Percentiles rank a stretch among this genome's conserved stretches.
Conservation (phyloP, 2,113 vertebrate genomes). For the Herpailurus yagouaroundi region DNA sequence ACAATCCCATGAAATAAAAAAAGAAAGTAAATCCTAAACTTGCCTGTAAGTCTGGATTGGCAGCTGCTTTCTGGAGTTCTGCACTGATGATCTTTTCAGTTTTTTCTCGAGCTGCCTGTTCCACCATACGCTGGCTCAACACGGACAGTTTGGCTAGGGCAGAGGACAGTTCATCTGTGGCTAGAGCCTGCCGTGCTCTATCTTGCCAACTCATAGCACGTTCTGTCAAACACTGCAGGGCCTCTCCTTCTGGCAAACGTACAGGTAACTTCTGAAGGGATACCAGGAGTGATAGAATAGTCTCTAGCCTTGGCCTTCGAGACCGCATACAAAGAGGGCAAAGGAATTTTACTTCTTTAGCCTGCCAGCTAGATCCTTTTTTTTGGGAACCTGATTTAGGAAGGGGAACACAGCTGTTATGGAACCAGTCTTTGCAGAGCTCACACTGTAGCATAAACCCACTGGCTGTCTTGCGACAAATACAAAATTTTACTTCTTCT, state of each 20-base stretch:
- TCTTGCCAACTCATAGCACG: constrained; percentile 99
- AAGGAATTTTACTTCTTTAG: constrained; percentile 97
- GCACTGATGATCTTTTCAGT: constrained; percentile 99
- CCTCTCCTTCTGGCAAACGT: constrained; percentile 96
- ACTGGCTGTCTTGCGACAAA: constrained; percentile 95
- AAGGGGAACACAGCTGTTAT: constrained; percentile 95
- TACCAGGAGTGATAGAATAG: constrained; percentile 96
- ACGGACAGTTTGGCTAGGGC: constrained; percentile 97
- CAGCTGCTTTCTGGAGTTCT: constrained; percentile 97
- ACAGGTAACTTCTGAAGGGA: constrained; percentile 98
- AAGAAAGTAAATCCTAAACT: constrained; percentile 38
- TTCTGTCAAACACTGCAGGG: constrained; percentile 97
- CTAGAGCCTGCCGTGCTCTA: constrained; percentile 94
- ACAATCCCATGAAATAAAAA: not conserved
- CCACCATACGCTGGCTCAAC: constrained; percentile 98
- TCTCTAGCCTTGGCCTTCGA: constrained; percentile 95
- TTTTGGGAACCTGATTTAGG: constrained; percentile 95
- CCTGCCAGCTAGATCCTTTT: constrained; percentile 94
- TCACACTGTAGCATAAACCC: constrained; percentile 99
- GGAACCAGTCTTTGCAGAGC: constrained; percentile 99
- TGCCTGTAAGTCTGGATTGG: constrained; percentile 98
- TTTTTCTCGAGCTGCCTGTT: constrained; percentile 97
- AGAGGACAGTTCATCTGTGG: constrained; percentile 97
- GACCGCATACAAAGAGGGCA: constrained; percentile 97
- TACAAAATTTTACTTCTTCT: constrained; percentile 97